Conservation (phyloP, 2,888 invertebrate genomes). For the Chamaedrilus cognettii region DNA sequence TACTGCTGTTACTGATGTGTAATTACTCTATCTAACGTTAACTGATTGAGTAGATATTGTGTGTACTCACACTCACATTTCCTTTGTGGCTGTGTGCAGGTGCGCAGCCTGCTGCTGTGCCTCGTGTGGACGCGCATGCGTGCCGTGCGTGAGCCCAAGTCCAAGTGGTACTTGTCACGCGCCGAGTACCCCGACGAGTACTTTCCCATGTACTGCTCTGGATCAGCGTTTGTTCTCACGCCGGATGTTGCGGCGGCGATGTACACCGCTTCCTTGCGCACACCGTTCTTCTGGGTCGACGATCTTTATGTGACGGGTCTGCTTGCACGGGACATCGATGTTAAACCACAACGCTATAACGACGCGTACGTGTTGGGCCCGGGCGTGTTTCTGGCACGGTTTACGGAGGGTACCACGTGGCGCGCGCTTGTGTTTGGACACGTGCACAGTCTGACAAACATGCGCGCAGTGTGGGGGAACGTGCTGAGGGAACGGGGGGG, state of each 20-base stretch:
- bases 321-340: constrained; percentile 59
- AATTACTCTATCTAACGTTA: too few relatives aligned
- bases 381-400: constrained; percentile 43
- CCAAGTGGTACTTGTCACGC: constrained; percentile 60
- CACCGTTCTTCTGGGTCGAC: constrained; percentile 89
- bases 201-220: constrained; percentile 61
- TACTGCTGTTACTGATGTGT: too few relatives aligned
- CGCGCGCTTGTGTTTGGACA: constrained; percentile 52
- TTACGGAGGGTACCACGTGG: constrained; percentile 43
- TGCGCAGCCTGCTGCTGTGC: too few relatives aligned
- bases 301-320: constrained; percentile 85
- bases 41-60: too few relatives aligned
- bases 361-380: constrained; percentile 49
- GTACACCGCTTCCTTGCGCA: constrained; percentile 65
- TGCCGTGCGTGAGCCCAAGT: constrained; percentile 57
- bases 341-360: constrained; percentile 48
- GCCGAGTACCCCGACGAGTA: constrained; percentile 56
- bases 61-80: too few relatives aligned
- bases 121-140: constrained; percentile 57
- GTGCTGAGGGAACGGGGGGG: constrained; percentile 18
- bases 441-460: constrained; percentile 48
- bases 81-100: too few relatives aligned
- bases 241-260: constrained; percentile 67
- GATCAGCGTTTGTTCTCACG: constrained; percentile 65
- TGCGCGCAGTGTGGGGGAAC: constrained; percentile 46